Evolutionary conservation across 1,140 invertebrate species (phyloP).

Genomic region (Danaus plexippus): DNA sequence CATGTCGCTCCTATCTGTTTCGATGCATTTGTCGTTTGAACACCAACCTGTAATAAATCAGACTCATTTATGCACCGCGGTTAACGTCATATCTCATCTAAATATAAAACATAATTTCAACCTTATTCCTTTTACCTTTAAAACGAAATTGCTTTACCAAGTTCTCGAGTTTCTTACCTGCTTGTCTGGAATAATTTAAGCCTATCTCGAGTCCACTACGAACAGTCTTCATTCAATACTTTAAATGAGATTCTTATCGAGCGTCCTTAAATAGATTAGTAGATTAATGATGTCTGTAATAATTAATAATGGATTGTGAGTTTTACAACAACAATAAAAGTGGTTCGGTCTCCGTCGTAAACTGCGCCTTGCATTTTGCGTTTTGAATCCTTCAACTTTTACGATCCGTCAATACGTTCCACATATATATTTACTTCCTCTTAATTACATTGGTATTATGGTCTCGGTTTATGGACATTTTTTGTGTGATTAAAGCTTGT

Average conservation of each 20-base stretch:
- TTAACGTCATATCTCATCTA: conserved; percentile 24
- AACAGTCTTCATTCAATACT: conserved; percentile 71
- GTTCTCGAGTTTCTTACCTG: conserved; percentile 14
- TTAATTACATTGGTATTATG: conserved; percentile 61
- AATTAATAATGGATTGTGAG: conserved; percentile 71
- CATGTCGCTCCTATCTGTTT: conserved; percentile 70
- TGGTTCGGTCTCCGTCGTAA: conserved; percentile 56
- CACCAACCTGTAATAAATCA: conserved; percentile 71
- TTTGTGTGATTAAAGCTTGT: conserved; percentile 41
- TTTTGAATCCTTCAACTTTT: conserved; percentile 60
- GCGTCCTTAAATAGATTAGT: conserved; percentile 70
- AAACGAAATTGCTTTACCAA: conserved; percentile 12
- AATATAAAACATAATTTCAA: neutral
- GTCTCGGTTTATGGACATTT: conserved; percentile 52
- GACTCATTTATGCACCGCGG: conserved; percentile 25
- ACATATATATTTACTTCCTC: conserved; percentile 52
- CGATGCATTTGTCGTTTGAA: conserved; percentile 72
- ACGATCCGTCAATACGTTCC: conserved; percentile 64
- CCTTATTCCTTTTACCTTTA: conserved; percentile 1
- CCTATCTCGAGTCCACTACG: conserved; percentile 67
- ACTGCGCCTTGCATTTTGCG: conserved; percentile 58
- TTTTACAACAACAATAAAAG: conserved; percentile 71
- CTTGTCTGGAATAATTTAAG: conserved; percentile 45
- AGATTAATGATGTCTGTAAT: conserved; percentile 71
- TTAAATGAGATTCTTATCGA: conserved; percentile 70